Percentiles rank a stretch among this genome's conserved stretches.
These are phyloP conservation scores for Tichodroma muraria DNA, from an alignment of 2,113 vertebrate genomes.

Conservation along the genomic window DNA sequence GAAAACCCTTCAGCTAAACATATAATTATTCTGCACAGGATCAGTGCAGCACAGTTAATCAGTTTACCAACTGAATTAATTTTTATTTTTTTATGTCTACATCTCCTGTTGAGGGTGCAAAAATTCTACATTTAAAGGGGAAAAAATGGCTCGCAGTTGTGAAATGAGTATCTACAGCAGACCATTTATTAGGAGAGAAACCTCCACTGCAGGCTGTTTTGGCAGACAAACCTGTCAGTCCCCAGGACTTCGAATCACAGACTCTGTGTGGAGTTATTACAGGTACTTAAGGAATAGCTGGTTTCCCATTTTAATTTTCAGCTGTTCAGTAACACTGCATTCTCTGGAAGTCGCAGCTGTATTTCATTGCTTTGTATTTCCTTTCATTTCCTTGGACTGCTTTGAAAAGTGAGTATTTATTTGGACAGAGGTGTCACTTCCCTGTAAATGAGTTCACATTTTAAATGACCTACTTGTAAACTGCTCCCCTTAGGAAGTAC, in stretches of 20 bases:
- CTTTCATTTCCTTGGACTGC: not conserved
- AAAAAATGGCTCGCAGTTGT: not conserved
- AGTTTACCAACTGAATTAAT: conserved; percentile 63
- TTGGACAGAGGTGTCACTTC: not conserved
- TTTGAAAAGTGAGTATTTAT: not conserved
- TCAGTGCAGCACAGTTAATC: conserved; percentile 63
- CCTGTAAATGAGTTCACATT: not conserved
- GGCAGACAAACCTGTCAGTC: conserved; percentile 10
- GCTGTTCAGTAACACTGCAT: not conserved
- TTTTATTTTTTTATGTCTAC: not conserved
- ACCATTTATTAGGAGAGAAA: not conserved
- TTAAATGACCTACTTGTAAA: conserved; percentile 8
- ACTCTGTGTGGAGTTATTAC: conserved; percentile 1
- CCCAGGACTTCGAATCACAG: not conserved
- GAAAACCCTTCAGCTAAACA: conserved; percentile 70
- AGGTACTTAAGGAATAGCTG: conserved; percentile 24
- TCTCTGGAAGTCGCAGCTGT: not conserved
- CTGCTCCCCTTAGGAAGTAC: not conserved
- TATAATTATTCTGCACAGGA: conserved; percentile 69
- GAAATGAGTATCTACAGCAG: not conserved
- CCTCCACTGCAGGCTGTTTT: not conserved
- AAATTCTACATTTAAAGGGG: not conserved
- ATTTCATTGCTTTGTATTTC: not conserved
- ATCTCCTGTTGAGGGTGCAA: conserved; percentile 16
- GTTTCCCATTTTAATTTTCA: conserved; percentile 17